A percentile compares a stretch with the other conserved stretches of the same genome.
phyloP scores from a whole-genome alignment of 2,797 vertebrate species.

The Coluber constrictor region DNA sequence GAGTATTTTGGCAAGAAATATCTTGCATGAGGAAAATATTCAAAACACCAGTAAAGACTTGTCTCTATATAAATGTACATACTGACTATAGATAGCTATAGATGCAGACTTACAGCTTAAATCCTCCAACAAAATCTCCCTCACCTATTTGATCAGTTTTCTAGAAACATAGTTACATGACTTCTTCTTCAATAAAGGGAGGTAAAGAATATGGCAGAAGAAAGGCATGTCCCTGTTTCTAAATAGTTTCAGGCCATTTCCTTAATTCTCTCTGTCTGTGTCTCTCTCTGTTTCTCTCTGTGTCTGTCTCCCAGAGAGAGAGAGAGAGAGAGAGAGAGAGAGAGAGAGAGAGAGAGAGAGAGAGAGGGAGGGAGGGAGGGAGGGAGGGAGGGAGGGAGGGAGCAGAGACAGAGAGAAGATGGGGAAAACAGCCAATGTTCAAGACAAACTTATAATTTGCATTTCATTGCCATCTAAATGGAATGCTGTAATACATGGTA shows the following conservation, averaged over 20 bases:
- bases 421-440: background rate
- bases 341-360: too few relatives aligned
- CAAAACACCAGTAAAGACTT: background rate
- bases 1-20: background rate
- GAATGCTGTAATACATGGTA: background rate
- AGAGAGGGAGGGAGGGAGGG: too few relatives aligned
- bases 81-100: background rate
- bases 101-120: background rate
- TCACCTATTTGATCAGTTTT: background rate
- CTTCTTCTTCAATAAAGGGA: background rate
- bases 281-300: too few relatives aligned
- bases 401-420: too few relatives aligned
- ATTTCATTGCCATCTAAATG: background rate
- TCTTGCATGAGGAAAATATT: background rate
- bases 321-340: too few relatives aligned
- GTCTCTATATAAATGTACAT: background rate
- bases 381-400: too few relatives aligned
- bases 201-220: background rate
- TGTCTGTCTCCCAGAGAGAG: too few relatives aligned
- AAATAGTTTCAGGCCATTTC: too few relatives aligned
- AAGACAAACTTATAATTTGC: background rate
- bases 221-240: too few relatives aligned
- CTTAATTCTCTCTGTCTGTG: too few relatives aligned
- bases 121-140: background rate
- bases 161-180: background rate